These are phyloP conservation scores for Tokudaia tokunoshimensis DNA, from an alignment of 2,797 vertebrate genomes.

Conservation along the genomic window DNA sequence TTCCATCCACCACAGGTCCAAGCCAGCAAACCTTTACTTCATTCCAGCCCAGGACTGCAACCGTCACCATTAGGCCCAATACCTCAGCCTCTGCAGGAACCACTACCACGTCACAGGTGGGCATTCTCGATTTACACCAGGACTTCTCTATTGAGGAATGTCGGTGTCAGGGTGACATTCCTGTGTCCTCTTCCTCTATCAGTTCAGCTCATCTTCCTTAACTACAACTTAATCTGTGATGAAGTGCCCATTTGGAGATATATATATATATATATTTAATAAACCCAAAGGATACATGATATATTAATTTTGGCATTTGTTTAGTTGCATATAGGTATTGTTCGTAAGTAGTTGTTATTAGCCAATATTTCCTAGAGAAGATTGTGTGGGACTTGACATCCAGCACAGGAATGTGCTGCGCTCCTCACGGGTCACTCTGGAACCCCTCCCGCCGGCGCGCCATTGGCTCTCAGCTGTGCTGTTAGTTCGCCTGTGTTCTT, in stretches of 20 bases:
- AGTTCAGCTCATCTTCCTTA: slow-evolving; percentile 8
- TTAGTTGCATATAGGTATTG: not conserved
- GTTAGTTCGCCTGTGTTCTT: not conserved
- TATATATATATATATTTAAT: not conserved
- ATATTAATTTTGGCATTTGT: not conserved
- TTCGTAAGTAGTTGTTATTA: not conserved
- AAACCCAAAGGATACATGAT: not conserved
- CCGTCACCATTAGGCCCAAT: slow-evolving; percentile 95
- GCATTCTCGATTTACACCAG: slow-evolving; percentile 38
- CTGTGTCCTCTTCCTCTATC: not conserved
- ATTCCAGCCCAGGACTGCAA: slow-evolving; percentile 96
- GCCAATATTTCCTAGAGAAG: slow-evolving; percentile 48
- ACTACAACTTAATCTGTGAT: not conserved
- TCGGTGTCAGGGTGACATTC: not conserved
- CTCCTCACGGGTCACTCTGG: not conserved
- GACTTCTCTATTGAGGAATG: not conserved
- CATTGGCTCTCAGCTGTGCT: not conserved
- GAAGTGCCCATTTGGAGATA: not conserved
- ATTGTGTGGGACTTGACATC: not conserved
- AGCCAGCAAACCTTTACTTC: slow-evolving; percentile 95
- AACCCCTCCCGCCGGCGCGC: too few species aligned
- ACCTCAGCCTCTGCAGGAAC: slow-evolving; percentile 89
- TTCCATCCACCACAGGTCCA: slow-evolving; percentile 94
- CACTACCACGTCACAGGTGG: slow-evolving; percentile 91
- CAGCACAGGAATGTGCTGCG: not conserved